phyloP scores from a whole-genome alignment of 2,797 vertebrate species.

The Heterohyrax brucei region DNA sequence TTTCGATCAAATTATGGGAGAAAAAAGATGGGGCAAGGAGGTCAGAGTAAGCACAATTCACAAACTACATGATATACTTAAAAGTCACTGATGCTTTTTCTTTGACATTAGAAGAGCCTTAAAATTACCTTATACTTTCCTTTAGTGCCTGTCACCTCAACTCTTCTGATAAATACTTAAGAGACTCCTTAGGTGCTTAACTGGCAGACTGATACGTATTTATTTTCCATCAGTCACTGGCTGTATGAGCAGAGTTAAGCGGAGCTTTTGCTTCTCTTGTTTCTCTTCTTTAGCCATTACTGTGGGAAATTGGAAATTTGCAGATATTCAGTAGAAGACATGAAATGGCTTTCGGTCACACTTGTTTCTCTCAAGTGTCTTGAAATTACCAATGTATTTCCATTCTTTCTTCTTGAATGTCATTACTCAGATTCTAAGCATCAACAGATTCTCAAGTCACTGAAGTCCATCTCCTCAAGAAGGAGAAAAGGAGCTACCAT shows the following conservation, averaged over 20 bases:
- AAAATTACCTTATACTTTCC: conserved; percentile 37
- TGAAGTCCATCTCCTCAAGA: not conserved
- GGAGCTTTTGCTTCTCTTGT: not conserved
- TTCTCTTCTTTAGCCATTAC: conserved; percentile 4
- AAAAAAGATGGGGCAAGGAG: not conserved
- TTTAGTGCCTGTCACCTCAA: conserved; percentile 56
- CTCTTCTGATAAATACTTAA: conserved; percentile 38
- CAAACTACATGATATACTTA: not conserved
- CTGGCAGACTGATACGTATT: conserved; percentile 12
- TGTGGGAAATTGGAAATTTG: not conserved
- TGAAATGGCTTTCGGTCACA: not conserved
- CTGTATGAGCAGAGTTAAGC: not conserved
- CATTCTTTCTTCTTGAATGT: not conserved
- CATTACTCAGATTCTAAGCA: not conserved
- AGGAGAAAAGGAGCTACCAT: not conserved
- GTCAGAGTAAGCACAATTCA: not conserved
- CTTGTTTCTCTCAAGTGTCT: not conserved
- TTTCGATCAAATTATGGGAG: not conserved
- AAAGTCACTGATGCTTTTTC: conserved; percentile 23
- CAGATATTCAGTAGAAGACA: conserved; percentile 51
- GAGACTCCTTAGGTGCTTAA: conserved; percentile 7
- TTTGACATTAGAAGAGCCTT: conserved; percentile 33
- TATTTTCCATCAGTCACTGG: conserved; percentile 54
- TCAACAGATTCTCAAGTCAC: not conserved
- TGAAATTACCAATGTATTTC: conserved; percentile 4